phyloP scores from a whole-genome alignment of 2,797 vertebrate genomes.

The Ctenosaura bakeri region DNA sequence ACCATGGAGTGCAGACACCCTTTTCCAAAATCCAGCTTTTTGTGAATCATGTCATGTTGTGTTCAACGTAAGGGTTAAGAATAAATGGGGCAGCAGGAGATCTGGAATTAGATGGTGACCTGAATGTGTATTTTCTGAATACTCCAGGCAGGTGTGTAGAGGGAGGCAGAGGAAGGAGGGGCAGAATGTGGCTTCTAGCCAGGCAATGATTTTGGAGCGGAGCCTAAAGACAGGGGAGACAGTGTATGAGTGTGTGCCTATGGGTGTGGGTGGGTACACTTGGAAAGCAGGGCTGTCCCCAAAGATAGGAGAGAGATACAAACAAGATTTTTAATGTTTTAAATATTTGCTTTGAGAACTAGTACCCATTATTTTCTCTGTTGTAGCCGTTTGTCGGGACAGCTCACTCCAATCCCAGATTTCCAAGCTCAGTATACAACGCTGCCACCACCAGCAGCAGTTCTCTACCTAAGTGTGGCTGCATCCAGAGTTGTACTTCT shows the following conservation, averaged over 20 bases:
- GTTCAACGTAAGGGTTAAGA: background rate
- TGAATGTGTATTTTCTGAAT: background rate
- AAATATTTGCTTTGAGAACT: too few species aligned
- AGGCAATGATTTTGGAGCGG: background rate
- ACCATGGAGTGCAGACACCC: too few species aligned
- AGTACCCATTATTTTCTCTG: background rate
- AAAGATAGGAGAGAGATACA: background rate
- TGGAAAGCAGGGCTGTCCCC: background rate
- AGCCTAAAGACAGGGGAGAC: background rate
- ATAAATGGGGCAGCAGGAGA: background rate
- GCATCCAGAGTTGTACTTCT: too few species aligned
- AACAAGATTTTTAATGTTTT: background rate
- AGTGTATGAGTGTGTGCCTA: background rate
- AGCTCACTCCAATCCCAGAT: too few species aligned
- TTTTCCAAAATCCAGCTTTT: background rate
- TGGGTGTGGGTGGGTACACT: too few species aligned
- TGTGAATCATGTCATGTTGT: background rate
- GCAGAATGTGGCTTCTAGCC: background rate
- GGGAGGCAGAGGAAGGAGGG: background rate
- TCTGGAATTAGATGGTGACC: background rate
- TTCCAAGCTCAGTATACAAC: background rate
- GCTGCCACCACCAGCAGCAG: too few species aligned
- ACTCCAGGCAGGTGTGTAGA: background rate
- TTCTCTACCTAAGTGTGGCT: too few species aligned
- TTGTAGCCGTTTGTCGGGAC: too few species aligned